Conservation (phyloP, 2,797 vertebrate genomes). For the Anomalospiza imberbis region DNA sequence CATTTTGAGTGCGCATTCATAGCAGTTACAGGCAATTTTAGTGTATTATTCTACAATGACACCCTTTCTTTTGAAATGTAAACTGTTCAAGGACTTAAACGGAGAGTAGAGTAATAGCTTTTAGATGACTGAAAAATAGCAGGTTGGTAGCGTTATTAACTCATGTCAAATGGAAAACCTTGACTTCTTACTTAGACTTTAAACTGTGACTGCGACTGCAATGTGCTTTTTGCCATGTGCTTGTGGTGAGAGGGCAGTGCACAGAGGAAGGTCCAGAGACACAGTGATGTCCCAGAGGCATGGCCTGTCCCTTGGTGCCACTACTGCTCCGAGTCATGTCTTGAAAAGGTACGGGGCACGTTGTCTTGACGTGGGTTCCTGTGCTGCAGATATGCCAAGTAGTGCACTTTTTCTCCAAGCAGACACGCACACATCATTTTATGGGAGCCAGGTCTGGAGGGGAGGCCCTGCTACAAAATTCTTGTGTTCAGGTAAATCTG, state of each 20-base stretch:
- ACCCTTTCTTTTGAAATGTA: background rate
- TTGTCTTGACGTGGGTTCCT: background rate
- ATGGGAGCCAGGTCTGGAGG: background rate
- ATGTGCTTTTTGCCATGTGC: background rate
- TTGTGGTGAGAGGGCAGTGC: background rate
- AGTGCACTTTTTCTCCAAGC: fast-evolving
- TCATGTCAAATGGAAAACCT: background rate
- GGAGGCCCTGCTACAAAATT: background rate
- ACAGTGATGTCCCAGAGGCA: background rate
- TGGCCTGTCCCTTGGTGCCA: background rate
- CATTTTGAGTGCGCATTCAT: background rate
- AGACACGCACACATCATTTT: background rate
- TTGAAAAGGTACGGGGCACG: background rate
- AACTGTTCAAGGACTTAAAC: background rate
- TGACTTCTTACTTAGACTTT: background rate
- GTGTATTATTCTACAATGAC: background rate
- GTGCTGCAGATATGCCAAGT: background rate
- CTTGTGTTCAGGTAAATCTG: background rate
- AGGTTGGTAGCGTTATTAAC: background rate
- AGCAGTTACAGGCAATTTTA: background rate
- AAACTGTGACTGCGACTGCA: background rate
- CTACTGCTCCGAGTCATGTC: fast-evolving
- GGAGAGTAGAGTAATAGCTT: background rate
- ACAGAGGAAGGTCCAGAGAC: background rate
- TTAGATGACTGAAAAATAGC: background rate